Evolutionary conservation across 2,888 invertebrate genomes (phyloP), one percentile per base, ranked within the genome.

Genomic region (Autographa gamma): DNA sequence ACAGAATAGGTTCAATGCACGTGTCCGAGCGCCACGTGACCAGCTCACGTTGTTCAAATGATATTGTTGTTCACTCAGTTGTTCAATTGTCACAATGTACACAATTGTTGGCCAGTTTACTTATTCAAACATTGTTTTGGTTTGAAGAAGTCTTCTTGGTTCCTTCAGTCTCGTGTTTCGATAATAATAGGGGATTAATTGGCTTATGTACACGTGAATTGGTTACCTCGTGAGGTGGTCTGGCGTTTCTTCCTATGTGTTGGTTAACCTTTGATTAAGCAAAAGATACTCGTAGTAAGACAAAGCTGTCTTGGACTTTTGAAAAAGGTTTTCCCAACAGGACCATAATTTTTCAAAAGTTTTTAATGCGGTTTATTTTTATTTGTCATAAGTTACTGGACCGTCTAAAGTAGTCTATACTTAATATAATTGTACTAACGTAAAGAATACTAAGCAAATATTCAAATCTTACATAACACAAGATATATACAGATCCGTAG

Each of bases 21-120:
- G 84, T 84, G 84, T 75, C 18, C 0, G 2, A 0, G 0, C 0
- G 32, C 63, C 80, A 82, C 84, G 82, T 84, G 82, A 76, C 11
- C 0, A 19, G 43, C 71, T 82, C 82, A 84, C 84, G 84, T 84
- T 82, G 80, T 25, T 14, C 1, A n/a, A 19, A 66, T 73, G 60
- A 72, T 81, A 77, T 78, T 78, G 75, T 82, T 79, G 31, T 63
- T 56, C 34, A 34, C n/a, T n/a, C n/a, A n/a, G n/a, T n/a, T n/a
- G n/a, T n/a, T n/a, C n/a, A 34, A 63, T 73, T 16, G 59, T 61
- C 56, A 78, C 72, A 79, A 63, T 71, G 66, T 71, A 43, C 41
- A 31, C 61, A 63, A 69, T 72, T 63, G 63, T 56, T 48, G 31
- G 18, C 31, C 54, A 8, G 41, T 65, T 66, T 69, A 59, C 25